Evolutionary conservation across 2,797 vertebrate species (phyloP), one percentile per base, ranked within the genome.

Genomic region (Periophthalmus magnuspinnatus): DNA sequence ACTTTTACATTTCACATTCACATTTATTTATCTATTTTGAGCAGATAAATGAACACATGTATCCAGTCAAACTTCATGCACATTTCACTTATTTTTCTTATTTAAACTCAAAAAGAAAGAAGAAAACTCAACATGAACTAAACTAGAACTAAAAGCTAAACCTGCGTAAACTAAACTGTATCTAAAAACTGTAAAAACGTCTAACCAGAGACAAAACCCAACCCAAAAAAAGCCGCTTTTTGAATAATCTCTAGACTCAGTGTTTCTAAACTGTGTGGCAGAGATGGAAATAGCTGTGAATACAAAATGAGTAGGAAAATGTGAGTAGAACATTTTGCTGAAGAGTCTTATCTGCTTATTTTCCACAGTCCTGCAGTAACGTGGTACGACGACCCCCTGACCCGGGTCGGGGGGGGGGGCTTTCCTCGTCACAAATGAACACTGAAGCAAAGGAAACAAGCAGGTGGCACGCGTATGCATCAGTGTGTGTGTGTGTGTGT

Each of bases 351-450:
- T 86, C 80, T 78, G 69, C 80, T 54, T 86, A 82, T 84, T 88
- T 90, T 91, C 89, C 88, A 78, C 45, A 47, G 17, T 65, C 61
- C 14, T 24, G 55, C 55, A 83, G 86, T 79, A 79, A 76, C 79
- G 82, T 83, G 80, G n/a, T 70, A 3, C 34, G 58, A 47, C 70
- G 38, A 72, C 71, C 68, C n/a, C 67, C 58, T 6, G 76, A 14
- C 66, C 77, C 67, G 89, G 90, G 86, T 85, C 45, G 41, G 1
- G 77, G 55, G 86, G 84, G 79, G 87, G 84, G 69, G 54, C 65
- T 90, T 85, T 80, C 79, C 66, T 21, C 72, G 14, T 10, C 33
- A 16, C 32, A n/a, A 50, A 17, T 22, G 34, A 72, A 24, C 69
- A 38, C 69, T 45, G 59, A 71, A 67, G 63, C 79, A n/a, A 57